These are phyloP conservation scores for Leucosticte australis DNA, from an alignment of 2,113 vertebrate species.

Conservation along the genomic window DNA sequence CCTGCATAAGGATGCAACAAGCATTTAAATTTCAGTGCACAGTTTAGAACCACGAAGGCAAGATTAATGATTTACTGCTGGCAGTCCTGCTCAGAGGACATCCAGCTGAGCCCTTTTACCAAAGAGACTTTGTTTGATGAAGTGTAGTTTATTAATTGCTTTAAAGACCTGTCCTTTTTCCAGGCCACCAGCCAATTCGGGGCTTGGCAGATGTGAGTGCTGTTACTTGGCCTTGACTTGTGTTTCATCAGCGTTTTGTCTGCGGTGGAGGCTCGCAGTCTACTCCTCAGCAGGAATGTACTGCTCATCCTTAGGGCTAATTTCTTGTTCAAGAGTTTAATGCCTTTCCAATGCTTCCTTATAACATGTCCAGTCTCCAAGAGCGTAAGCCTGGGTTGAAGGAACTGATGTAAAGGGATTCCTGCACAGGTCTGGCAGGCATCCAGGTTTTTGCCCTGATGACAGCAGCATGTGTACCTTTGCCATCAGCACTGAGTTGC, in stretches of 20 bases:
- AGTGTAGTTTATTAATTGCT: constrained; percentile 20
- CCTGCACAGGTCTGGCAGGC: background rate
- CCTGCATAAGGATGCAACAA: background rate
- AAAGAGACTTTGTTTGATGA: background rate
- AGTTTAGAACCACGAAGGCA: background rate
- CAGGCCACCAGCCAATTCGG: background rate
- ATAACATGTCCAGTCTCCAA: background rate
- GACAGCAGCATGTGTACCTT: background rate
- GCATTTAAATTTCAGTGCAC: background rate
- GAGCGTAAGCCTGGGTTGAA: background rate
- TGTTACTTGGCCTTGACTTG: background rate
- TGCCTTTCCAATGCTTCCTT: background rate
- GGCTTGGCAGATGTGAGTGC: background rate
- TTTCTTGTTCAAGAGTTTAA: background rate
- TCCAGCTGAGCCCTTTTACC: background rate
- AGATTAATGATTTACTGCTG: background rate
- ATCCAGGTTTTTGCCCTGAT: background rate
- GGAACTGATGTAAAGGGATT: background rate
- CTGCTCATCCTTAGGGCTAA: background rate
- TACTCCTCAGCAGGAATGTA: background rate
- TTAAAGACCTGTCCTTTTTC: constrained; percentile 19
- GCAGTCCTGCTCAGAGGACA: background rate
- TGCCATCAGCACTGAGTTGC: background rate
- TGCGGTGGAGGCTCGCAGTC: background rate
- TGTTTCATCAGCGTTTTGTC: background rate